Evolutionary conservation across 1,140 invertebrate genomes (phyloP).

Genomic region (Drusus annulatus): DNA sequence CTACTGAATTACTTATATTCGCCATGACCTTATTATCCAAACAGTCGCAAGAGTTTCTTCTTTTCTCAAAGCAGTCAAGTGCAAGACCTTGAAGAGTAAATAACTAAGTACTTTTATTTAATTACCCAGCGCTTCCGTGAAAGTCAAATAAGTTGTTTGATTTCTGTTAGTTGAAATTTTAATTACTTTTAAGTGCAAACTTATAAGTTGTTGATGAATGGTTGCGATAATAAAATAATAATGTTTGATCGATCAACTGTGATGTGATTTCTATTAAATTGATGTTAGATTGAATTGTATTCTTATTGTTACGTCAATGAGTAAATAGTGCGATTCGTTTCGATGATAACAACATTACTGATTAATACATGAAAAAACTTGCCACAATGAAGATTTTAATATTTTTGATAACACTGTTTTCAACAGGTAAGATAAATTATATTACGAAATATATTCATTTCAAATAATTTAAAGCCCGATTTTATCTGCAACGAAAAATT

Average conservation of each 20-base stretch:
- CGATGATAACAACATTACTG: too few relatives aligned
- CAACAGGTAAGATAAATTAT: background rate
- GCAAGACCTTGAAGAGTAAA: slow-evolving; percentile 12
- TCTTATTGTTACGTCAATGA: too few relatives aligned
- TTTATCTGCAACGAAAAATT: too few relatives aligned
- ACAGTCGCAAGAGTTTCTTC: slow-evolving; percentile 53
- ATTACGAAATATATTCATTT: background rate
- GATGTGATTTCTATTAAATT: background rate
- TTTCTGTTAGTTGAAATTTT: too few relatives aligned
- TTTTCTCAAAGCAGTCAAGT: slow-evolving; percentile 61
- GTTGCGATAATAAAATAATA: background rate
- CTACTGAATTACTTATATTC: slow-evolving; percentile 5
- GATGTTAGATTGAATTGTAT: too few relatives aligned
- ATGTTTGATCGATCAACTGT: background rate
- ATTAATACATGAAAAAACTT: background rate
- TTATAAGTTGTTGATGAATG: background rate
- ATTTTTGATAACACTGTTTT: slow-evolving; percentile 15
- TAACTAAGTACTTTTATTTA: slow-evolving; percentile 2
- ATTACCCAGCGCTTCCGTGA: background rate
- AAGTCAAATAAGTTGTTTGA: too few relatives aligned
- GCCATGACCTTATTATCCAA: slow-evolving; percentile 9
- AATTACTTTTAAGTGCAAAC: background rate
- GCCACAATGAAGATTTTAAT: slow-evolving; percentile 7
- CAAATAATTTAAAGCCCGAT: background rate
- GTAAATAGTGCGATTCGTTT: too few relatives aligned